Conservation (phyloP, 2,888 invertebrate species). For the Stenodera caucasica region DNA sequence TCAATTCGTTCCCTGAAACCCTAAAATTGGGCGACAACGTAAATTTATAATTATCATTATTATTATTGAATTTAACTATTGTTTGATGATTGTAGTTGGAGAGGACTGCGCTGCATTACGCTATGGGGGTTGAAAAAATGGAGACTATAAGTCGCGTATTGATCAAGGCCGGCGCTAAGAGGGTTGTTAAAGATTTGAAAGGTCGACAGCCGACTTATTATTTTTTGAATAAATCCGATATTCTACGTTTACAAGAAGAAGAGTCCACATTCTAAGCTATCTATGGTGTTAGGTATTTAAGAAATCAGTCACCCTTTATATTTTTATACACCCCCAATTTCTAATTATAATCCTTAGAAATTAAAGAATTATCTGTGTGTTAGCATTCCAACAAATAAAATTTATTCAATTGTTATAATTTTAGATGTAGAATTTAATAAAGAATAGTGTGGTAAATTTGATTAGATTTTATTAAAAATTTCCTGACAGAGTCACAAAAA, state of each 20-base stretch:
- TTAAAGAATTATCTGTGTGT: slow-evolving; percentile 14
- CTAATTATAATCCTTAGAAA: slow-evolving; percentile 6
- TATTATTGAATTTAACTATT: background rate
- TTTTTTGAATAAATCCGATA: slow-evolving; percentile 90
- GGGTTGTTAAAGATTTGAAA: slow-evolving; percentile 83
- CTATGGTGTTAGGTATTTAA: background rate
- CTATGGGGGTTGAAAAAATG: slow-evolving; percentile 85
- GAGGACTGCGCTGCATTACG: slow-evolving; percentile 85
- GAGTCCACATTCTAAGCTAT: slow-evolving; percentile 66
- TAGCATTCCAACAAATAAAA: background rate
- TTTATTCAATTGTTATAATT: too few species aligned
- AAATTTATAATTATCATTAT: slow-evolving; percentile 48
- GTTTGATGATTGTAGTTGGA: slow-evolving; percentile 67
- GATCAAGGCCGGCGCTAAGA: slow-evolving; percentile 80
- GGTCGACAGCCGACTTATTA: slow-evolving; percentile 89
- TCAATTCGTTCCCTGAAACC: slow-evolving; percentile 71
- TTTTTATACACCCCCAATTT: slow-evolving; percentile 19
- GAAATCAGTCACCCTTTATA: slow-evolving; percentile 20
- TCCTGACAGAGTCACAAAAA: too few species aligned
- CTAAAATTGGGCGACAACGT: slow-evolving; percentile 84
- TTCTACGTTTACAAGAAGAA: slow-evolving; percentile 80
- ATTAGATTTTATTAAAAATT: too few species aligned
- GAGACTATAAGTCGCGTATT: slow-evolving; percentile 79
- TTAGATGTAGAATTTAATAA: too few species aligned
- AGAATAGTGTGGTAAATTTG: too few species aligned